Evolutionary conservation across 2,113 vertebrate species (phyloP).

Genomic region (Plectropomus leopardus): DNA sequence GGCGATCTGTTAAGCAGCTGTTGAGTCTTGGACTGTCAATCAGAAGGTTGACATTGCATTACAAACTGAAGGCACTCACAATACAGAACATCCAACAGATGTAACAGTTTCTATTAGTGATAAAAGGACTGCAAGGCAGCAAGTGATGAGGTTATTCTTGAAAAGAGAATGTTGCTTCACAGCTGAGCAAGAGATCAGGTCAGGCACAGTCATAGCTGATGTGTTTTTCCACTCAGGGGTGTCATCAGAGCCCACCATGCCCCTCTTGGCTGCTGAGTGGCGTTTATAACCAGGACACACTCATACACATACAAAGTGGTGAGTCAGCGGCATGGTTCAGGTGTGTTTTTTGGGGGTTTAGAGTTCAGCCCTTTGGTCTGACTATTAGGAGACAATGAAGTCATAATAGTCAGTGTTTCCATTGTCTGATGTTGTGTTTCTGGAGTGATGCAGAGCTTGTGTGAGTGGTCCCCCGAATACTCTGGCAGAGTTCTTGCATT

Average conservation of each 20-base stretch:
- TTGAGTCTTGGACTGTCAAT: background rate
- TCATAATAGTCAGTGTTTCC: slow-evolving; percentile 71
- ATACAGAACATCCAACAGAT: slow-evolving; percentile 26
- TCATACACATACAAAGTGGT: slow-evolving; percentile 34
- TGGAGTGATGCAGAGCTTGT: slow-evolving; percentile 39
- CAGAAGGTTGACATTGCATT: background rate
- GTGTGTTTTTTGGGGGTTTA: slow-evolving; percentile 58
- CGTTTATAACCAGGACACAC: slow-evolving; percentile 38
- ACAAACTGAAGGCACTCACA: slow-evolving; percentile 8
- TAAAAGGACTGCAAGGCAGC: slow-evolving; percentile 16
- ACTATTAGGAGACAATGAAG: slow-evolving; percentile 65
- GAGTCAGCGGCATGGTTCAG: slow-evolving; percentile 70
- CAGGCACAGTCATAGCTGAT: slow-evolving; percentile 43
- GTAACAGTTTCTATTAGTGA: slow-evolving; percentile 32
- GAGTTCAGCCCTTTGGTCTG: slow-evolving; percentile 58
- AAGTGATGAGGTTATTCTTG: slow-evolving; percentile 20
- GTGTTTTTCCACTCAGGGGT: slow-evolving; percentile 63
- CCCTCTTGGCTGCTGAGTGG: slow-evolving; percentile 33
- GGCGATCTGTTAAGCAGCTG: background rate
- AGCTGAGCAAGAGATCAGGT: slow-evolving; percentile 27
- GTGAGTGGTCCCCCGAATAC: slow-evolving; percentile 26
- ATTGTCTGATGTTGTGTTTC: slow-evolving; percentile 69
- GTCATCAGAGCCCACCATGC: slow-evolving; percentile 62
- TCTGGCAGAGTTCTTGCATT: slow-evolving; percentile 42
- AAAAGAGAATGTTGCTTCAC: slow-evolving; percentile 33